phyloP scores from a whole-genome alignment of 1,140 invertebrate species.

The Micrasema minimum region DNA sequence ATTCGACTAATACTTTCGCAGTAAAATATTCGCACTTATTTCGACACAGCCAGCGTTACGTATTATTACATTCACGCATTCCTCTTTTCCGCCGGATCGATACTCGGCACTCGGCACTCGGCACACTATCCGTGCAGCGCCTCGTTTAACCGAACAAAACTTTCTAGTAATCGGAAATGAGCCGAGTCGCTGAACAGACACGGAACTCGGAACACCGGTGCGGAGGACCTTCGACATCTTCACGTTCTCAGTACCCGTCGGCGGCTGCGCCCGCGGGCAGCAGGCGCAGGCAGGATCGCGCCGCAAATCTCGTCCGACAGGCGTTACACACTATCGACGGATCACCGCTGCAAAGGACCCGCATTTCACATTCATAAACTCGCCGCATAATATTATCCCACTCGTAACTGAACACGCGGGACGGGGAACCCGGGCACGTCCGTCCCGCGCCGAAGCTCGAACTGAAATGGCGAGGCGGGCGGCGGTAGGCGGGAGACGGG shows the following conservation, averaged over 20 bases:
- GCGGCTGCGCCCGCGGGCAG: background rate
- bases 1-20: background rate
- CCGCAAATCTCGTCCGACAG: conserved; percentile 9
- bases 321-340: conserved; percentile 8
- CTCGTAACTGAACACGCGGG: conserved; percentile 22
- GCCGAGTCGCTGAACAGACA: conserved; percentile 32
- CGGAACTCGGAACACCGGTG: conserved; percentile 19
- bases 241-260: background rate
- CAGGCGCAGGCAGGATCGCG: background rate
- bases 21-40: background rate
- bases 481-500: conserved; percentile 1
- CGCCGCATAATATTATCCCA: conserved; percentile 8
- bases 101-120: conserved; percentile 40
- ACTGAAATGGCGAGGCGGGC: conserved; percentile 30
- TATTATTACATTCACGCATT: conserved; percentile 5
- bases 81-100: conserved; percentile 35
- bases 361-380: conserved; percentile 32
- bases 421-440: conserved; percentile 7
- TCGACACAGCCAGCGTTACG: conserved; percentile 1
- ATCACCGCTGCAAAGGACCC: conserved; percentile 14
- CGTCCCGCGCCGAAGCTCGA: conserved; percentile 11
- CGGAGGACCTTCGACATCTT: conserved; percentile 22
- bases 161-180: conserved; percentile 42
- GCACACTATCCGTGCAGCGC: conserved; percentile 35
- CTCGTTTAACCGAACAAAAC: conserved; percentile 43